Conservation (phyloP, 2,797 vertebrate species). For the Spinibarbus caldwelli region DNA sequence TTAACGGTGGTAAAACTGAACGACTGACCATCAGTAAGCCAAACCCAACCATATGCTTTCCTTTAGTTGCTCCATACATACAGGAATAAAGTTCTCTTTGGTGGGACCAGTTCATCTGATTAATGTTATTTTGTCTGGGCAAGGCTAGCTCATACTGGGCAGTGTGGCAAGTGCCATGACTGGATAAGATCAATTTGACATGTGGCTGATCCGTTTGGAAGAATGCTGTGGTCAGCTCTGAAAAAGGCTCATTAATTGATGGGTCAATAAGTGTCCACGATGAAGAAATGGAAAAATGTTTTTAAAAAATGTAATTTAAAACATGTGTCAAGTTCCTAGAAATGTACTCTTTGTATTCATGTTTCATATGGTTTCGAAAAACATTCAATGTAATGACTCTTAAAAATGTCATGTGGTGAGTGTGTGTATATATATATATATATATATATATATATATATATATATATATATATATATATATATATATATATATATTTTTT, state of each 20-base stretch:
- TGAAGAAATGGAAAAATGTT: constrained; percentile 12
- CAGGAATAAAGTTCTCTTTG: constrained; percentile 15
- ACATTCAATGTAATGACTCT: too few relatives aligned
- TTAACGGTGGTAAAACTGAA: constrained; percentile 22
- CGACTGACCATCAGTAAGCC: constrained; percentile 18
- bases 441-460: too few relatives aligned
- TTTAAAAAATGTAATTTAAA: neutral
- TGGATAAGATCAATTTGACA: constrained; percentile 33
- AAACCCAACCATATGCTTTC: constrained; percentile 18
- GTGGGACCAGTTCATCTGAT: neutral
- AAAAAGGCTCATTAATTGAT: constrained; percentile 17
- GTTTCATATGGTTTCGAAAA: neutral
- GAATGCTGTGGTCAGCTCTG: constrained; percentile 26
- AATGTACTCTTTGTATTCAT: neutral
- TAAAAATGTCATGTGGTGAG: neutral
- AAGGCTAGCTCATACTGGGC: constrained; percentile 8
- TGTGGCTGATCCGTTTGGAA: constrained; percentile 29
- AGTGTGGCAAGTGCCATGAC: constrained; percentile 10
- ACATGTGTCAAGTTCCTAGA: neutral
- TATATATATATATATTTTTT: too few relatives aligned
- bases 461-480: too few relatives aligned
- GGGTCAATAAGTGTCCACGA: neutral
- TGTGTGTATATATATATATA: too few relatives aligned
- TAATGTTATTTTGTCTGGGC: constrained; percentile 29
- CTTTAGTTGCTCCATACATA: constrained; percentile 10